These are phyloP conservation scores for Hystrix cristata DNA, from an alignment of 2,113 vertebrate genomes.

Conservation along the genomic window DNA sequence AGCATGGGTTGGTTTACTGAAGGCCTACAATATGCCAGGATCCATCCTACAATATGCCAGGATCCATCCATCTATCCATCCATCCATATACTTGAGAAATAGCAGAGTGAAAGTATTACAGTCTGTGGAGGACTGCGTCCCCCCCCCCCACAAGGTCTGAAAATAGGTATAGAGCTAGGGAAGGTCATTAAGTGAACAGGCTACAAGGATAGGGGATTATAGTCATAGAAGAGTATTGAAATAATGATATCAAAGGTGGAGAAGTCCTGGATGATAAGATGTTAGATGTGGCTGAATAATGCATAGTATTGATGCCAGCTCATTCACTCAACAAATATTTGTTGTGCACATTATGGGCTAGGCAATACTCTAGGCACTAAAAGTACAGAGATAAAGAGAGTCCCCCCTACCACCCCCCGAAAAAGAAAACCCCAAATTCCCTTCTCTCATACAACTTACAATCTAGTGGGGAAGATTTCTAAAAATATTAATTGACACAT, in stretches of 20 bases:
- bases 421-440: background rate
- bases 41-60: background rate
- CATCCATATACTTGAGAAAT: background rate
- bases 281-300: conserved; percentile 61
- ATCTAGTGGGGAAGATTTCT: conserved; percentile 32
- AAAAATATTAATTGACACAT: background rate
- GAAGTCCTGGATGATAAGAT: conserved; percentile 62
- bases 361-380: conserved; percentile 21
- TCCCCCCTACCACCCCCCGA: background rate
- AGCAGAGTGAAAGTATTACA: conserved; percentile 2
- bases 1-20: conserved; percentile 29
- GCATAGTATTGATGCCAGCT: conserved; percentile 59
- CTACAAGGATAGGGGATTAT: background rate
- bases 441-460: conserved; percentile 22
- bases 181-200: background rate
- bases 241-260: conserved; percentile 54
- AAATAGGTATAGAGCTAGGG: background rate
- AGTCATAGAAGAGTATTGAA: conserved; percentile 21
- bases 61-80: background rate
- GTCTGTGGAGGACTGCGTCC: background rate
- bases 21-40: background rate
- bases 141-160: background rate
- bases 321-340: conserved; percentile 72
- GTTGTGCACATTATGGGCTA: conserved; percentile 50
- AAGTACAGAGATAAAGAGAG: conserved; percentile 49